Evolutionary conservation across 2,797 vertebrate genomes (phyloP), one percentile per base, ranked within the genome.

Genomic region (Uromys caudimaculatus): DNA sequence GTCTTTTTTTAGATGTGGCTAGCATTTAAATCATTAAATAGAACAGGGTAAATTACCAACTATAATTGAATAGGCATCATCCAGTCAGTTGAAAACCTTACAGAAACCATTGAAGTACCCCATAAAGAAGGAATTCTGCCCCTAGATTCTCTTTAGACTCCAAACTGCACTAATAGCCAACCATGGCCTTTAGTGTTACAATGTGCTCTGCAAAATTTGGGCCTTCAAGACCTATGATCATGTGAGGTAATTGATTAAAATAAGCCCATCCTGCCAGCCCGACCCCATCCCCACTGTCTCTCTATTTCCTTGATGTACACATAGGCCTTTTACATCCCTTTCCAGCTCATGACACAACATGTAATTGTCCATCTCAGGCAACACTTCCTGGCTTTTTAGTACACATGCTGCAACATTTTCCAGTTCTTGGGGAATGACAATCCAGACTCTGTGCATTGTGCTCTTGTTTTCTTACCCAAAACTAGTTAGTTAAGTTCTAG

Each of bases 201-300:
- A 24, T n/a, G 47, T 44, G 13, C 52, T 77, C 29, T 69, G 50
- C 14, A 76, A 87, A 21, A 10, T 87, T 91, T 87, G 23, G 23
- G n/a, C 60, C 81, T 92, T 17, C 35, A 13, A 75, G 21, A 9
- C 27, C n/a, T 17, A 38, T 13, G 67, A 32, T 85, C 24, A 69
- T 38, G n/a, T 78, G 56, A 89, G 1, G 27, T 32, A 94, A 58
- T 85, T 95, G 14, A 54, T 90, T 95, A 77, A 79, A 88, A 90
- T 56, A 64, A 95, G 23, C 23, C 35, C 16, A 27, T 7, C 47
- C 19, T n/a, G 2, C 67, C 35, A 9, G n/a, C 35, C 24, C 16
- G 0, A 6, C 27, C 3, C n/a, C 38, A 21, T 14, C 11, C 7
- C 11, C 67, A 35, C 76, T 1, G 41, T 62, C 16, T 19, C 41